Evolutionary conservation across 1,140 invertebrate genomes (phyloP).

Genomic region (Plutomurus gul): DNA sequence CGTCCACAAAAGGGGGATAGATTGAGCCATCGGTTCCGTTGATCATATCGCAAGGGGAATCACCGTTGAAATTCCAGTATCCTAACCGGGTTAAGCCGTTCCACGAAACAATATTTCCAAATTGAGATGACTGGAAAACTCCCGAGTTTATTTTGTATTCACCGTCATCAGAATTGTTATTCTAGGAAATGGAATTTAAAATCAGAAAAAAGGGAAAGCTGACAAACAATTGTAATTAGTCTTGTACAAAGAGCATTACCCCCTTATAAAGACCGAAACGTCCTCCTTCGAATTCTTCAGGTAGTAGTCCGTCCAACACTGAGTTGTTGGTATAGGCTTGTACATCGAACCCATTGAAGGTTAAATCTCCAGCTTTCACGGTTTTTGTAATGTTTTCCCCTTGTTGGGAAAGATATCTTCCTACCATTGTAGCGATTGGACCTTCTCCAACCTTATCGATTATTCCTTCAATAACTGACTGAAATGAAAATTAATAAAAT

Average conservation of each 20-base stretch:
- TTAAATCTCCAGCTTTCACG: constrained; percentile 10
- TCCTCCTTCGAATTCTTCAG: neutral
- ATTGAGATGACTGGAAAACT: too few species aligned
- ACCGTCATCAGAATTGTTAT: too few species aligned
- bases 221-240: too few species aligned
- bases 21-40: constrained; percentile 35
- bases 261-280: constrained; percentile 30
- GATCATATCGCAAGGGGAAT: constrained; percentile 17
- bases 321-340: neutral
- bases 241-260: neutral
- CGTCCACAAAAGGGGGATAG: constrained; percentile 17
- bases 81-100: too few species aligned
- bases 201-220: too few species aligned
- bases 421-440: neutral
- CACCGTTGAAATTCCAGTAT: too few species aligned
- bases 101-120: too few species aligned
- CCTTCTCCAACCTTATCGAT: neutral
- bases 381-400: neutral
- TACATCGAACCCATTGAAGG: neutral
- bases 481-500: too few species aligned
- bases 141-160: too few species aligned
- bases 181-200: too few species aligned
- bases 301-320: too few species aligned
- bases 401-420: neutral
- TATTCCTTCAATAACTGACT: neutral